Evolutionary conservation across 2,888 invertebrate species (phyloP), one percentile per base, ranked within the genome.

Genomic region (Drosophila neotestacea): DNA sequence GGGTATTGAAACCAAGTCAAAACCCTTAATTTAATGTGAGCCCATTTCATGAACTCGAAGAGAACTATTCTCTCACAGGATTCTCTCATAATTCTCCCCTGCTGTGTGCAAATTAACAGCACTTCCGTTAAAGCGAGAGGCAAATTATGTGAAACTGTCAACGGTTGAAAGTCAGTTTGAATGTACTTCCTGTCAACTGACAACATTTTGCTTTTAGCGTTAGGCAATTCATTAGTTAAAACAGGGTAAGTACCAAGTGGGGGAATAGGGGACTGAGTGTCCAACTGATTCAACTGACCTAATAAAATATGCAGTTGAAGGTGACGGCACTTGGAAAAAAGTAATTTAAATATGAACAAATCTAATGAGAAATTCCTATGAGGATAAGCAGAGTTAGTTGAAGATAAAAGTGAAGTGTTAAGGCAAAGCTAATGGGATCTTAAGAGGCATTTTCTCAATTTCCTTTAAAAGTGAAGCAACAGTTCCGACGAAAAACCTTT

Each of bases 91-190:
- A 10, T 39, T 16, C 54, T 69, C 50, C 51, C 67, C 60, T 70
- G 70, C 70, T 66, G 65, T 71, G 71, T 39, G 63, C 76, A 78
- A 87, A 86, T 82, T 86, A 84, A 84, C 69, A 80, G 65, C 70
- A 65, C 66, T 68, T 71, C 85, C 81, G 69, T 44, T 61, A 10
- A 36, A 70, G 36, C 56, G 39, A 63, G 51, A 59, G 38, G 5
- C 11, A 41, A 51, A 59, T 50, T 27, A 7, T 41, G 22, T 42
- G 52, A 46, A 46, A 47, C 44, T 54, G 44, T 56, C 44, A 60
- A 68, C 67, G 66, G 34, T 27, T 55, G 50, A 64, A 66, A 73
- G 63, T 47, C 69, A 67, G 27, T 70, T 81, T 60, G 41, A 50
- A 38, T 54, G 74, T 67, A 70, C 61, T 77, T 81, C 74, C 77